These are phyloP conservation scores for Ovis canadensis DNA, from an alignment of 2,113 vertebrate species.

Conservation along the genomic window DNA sequence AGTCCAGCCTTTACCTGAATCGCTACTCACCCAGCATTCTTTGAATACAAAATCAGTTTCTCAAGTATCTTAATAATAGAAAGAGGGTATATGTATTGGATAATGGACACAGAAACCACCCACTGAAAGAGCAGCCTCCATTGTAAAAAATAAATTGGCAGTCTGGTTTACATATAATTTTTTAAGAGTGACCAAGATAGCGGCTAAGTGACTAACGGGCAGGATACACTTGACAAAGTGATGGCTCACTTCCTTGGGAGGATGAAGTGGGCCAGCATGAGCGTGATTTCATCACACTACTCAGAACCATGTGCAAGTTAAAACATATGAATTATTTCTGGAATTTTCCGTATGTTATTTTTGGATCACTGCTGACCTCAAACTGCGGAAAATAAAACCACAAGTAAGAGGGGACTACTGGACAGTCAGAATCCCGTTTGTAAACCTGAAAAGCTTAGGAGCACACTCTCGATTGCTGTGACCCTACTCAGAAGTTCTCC, in stretches of 20 bases:
- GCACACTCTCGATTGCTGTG: background rate
- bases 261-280: background rate
- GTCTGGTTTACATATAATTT: background rate
- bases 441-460: background rate
- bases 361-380: background rate
- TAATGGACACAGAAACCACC: slow-evolving; percentile 17
- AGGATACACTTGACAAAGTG: background rate
- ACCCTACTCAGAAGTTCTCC: background rate
- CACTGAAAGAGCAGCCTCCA: background rate
- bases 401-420: background rate
- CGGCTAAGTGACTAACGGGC: background rate
- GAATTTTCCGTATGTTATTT: background rate
- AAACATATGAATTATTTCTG: background rate
- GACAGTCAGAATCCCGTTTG: background rate
- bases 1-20: background rate
- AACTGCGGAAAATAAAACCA: background rate
- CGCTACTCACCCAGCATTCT: background rate
- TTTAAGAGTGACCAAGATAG: background rate
- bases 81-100: background rate
- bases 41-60: slow-evolving; percentile 11
- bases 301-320: background rate
- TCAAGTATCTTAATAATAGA: background rate
- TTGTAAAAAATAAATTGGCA: background rate
- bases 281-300: background rate
- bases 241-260: background rate